Percentiles rank a stretch among this genome's conserved stretches.
Conservation (phyloP, 2,797 vertebrate genomes). For the Choloepus didactylus region DNA sequence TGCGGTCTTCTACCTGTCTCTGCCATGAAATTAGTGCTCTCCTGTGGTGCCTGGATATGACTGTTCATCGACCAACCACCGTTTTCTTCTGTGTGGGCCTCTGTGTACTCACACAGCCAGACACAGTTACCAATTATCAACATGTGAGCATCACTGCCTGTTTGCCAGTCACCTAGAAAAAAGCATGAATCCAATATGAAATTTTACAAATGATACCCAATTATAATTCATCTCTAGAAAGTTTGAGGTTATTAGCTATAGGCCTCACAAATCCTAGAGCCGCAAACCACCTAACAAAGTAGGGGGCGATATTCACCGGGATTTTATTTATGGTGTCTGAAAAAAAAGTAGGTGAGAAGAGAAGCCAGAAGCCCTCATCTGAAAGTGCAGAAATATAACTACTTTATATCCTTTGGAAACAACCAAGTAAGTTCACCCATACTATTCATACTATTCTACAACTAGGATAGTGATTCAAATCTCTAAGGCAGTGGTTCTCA, state of each 20-base stretch:
- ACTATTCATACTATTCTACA: not conserved
- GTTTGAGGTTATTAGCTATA: not conserved
- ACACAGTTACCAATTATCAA: not conserved
- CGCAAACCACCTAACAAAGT: not conserved
- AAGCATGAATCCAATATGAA: not conserved
- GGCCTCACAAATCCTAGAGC: not conserved
- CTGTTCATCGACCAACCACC: not conserved
- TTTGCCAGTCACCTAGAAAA: not conserved
- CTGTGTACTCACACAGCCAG: not conserved
- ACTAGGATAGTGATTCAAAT: not conserved
- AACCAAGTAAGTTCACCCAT: not conserved
- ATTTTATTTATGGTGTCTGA: not conserved
- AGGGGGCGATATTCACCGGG: not conserved
- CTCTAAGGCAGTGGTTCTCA: not conserved
- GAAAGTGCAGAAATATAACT: not conserved
- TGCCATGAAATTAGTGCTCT: not conserved
- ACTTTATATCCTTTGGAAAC: not conserved
- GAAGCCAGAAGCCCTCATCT: constrained; percentile 5
- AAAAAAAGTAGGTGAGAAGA: not conserved
- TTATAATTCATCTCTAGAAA: not conserved
- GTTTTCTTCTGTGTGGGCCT: not conserved
- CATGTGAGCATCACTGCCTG: accelerated
- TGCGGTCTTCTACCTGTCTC: not conserved
- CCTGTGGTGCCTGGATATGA: not conserved
- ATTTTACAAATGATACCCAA: not conserved